Percentiles rank a stretch among this genome's conserved stretches.
Evolutionary conservation across 2,797 vertebrate species (phyloP).

Genomic region (Crenuchus spilurus): DNA sequence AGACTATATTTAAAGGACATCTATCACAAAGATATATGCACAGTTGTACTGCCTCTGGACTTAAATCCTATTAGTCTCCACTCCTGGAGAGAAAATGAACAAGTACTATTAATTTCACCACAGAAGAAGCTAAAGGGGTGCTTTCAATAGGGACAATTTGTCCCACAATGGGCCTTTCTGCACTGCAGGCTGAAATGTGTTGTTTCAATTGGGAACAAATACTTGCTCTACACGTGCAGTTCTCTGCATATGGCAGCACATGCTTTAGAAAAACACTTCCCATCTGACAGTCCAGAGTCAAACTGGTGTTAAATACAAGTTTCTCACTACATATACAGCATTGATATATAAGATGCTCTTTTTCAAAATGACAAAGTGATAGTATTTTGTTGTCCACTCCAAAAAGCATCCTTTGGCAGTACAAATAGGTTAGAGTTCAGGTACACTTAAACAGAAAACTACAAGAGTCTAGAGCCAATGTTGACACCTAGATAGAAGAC

Average conservation of each 20-base stretch:
- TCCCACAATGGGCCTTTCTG: slow-evolving; percentile 18
- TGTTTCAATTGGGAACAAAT: slow-evolving; percentile 35
- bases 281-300: slow-evolving; percentile 22
- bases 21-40: too few relatives aligned
- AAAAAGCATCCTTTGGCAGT: too few relatives aligned
- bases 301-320: slow-evolving; percentile 61
- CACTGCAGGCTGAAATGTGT: slow-evolving; percentile 34
- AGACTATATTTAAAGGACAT: neutral
- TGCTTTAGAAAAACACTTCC: slow-evolving; percentile 61
- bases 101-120: slow-evolving; percentile 17
- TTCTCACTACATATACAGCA: slow-evolving; percentile 62
- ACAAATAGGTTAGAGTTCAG: too few relatives aligned
- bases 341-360: too few relatives aligned
- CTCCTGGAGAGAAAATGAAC: slow-evolving; percentile 1
- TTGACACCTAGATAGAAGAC: too few relatives aligned
- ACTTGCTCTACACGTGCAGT: slow-evolving; percentile 64
- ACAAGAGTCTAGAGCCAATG: too few relatives aligned
- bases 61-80: neutral
- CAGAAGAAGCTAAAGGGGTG: slow-evolving; percentile 23
- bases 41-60: too few relatives aligned
- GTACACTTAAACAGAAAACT: too few relatives aligned
- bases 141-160: slow-evolving; percentile 32
- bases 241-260: slow-evolving; percentile 48
- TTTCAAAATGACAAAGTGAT: too few relatives aligned
- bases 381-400: too few relatives aligned